A percentile compares a stretch with the other conserved stretches of the same genome.
phyloP scores from a whole-genome alignment of 1,140 invertebrate genomes.

The Odontomachus brunneus region DNA sequence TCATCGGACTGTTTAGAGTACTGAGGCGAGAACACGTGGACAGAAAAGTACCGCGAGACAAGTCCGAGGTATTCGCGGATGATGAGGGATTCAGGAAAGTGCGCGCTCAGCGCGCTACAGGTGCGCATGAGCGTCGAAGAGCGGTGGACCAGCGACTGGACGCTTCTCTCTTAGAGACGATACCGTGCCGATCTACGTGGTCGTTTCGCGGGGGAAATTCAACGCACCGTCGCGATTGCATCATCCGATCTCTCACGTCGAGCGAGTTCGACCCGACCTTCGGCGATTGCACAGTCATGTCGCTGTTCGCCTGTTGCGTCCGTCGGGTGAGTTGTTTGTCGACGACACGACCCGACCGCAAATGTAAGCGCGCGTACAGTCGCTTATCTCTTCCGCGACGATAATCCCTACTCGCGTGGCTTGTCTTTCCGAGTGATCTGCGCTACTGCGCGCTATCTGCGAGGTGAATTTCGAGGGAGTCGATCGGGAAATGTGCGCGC shows the following conservation, averaged over 20 bases:
- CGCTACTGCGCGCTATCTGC: no score
- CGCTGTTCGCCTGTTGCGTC: conserved; percentile 80
- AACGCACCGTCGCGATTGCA: not conserved
- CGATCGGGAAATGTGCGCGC: no score
- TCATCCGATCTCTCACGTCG: not conserved
- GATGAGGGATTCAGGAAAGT: conserved; percentile 12
- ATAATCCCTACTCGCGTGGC: no score
- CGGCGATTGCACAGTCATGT: conserved; percentile 67
- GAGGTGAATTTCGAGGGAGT: no score
- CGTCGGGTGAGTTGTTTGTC: conserved; percentile 76
- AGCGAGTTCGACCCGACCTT: not conserved
- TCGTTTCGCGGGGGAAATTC: not conserved
- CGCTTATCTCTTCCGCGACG: no score
- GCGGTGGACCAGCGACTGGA: not conserved
- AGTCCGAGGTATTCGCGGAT: not conserved
- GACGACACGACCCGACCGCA: not conserved
- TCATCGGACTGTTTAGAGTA: no score
- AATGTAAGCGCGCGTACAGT: not conserved
- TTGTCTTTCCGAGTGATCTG: no score
- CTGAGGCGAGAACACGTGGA: no score
- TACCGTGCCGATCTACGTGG: not conserved
- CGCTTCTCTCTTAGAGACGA: conserved; percentile 25
- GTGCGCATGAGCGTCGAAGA: conserved; percentile 54
- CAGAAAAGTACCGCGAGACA: not conserved
- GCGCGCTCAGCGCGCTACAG: conserved; percentile 24